Conservation (phyloP, 2,888 invertebrate genomes). For the Nomada fucata region DNA sequence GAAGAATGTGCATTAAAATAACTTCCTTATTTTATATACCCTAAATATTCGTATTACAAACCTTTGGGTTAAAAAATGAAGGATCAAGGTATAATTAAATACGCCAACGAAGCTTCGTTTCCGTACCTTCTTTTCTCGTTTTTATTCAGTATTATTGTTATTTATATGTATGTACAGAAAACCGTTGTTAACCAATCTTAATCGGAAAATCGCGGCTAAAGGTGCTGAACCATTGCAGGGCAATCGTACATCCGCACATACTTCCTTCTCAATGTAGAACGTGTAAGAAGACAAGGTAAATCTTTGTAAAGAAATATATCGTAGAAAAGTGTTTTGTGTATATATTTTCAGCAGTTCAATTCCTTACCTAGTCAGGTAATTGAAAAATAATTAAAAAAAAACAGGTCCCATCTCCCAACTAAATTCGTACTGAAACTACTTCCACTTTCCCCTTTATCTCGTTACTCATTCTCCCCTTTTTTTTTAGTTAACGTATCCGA, state of each 20-base stretch:
- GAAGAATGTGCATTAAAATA: too few relatives aligned
- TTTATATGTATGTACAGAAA: slow-evolving; percentile 81
- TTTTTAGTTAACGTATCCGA: slow-evolving; percentile 15
- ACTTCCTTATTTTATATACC: too few relatives aligned
- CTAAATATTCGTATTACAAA: too few relatives aligned
- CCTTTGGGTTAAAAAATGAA: neutral
- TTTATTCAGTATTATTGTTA: slow-evolving; percentile 79
- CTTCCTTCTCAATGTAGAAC: slow-evolving; percentile 51
- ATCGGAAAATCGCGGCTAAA: slow-evolving; percentile 62
- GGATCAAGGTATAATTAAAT: neutral
- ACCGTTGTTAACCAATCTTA: slow-evolving; percentile 73
- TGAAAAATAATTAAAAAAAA: slow-evolving; percentile 53
- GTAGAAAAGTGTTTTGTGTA: slow-evolving; percentile 71
- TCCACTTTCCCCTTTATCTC: slow-evolving; percentile 10
- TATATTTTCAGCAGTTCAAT: slow-evolving; percentile 56
- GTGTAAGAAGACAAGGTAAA: slow-evolving; percentile 60
- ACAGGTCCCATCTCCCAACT: slow-evolving; percentile 64
- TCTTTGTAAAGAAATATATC: slow-evolving; percentile 62
- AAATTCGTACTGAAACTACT: slow-evolving; percentile 60
- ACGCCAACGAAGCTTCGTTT: slow-evolving; percentile 58
- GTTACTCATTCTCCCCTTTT: slow-evolving; percentile 8
- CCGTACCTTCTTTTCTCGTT: slow-evolving; percentile 80
- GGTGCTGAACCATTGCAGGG: slow-evolving; percentile 48
- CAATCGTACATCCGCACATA: slow-evolving; percentile 49
- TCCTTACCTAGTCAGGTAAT: slow-evolving; percentile 56